Percentiles rank a stretch among this genome's conserved stretches.
Evolutionary conservation across 2,888 invertebrate genomes (phyloP).

Genomic region (Chirona hameri): DNA sequence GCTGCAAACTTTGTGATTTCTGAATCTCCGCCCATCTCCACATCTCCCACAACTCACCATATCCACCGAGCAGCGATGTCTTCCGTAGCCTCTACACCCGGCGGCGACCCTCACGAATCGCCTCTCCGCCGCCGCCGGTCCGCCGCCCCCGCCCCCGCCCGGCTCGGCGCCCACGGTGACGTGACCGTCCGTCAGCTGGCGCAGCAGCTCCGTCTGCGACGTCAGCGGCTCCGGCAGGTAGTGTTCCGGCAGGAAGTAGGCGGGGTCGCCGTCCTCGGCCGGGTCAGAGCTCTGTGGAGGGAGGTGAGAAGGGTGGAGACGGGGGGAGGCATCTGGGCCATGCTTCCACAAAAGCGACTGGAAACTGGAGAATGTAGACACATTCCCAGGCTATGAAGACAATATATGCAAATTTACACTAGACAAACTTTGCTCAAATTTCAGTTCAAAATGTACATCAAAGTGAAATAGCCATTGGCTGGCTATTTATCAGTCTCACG

Average conservation of each 20-base stretch:
- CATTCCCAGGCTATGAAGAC: too few species aligned
- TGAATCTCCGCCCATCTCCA: too few species aligned
- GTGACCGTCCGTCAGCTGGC: conserved; percentile 28
- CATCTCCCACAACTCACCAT: background rate
- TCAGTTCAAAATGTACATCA: too few species aligned
- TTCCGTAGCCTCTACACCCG: conserved; percentile 10
- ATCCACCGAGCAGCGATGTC: conserved; percentile 23
- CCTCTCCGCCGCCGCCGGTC: background rate
- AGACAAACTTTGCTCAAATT: too few species aligned
- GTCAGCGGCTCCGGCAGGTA: conserved; percentile 66
- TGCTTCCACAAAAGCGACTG: too few species aligned
- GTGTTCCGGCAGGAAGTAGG: conserved; percentile 76
- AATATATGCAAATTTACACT: too few species aligned
- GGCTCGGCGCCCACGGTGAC: background rate
- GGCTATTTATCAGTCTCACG: too few species aligned
- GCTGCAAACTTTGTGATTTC: too few species aligned
- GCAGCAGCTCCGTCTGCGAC: conserved; percentile 26
- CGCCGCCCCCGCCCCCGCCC: too few species aligned
- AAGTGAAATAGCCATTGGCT: too few species aligned
- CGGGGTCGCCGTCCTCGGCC: conserved; percentile 63
- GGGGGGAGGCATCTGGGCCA: too few species aligned
- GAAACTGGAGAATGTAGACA: too few species aligned
- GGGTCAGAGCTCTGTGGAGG: background rate
- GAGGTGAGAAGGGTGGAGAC: background rate
- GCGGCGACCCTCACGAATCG: conserved; percentile 4